Evolutionary conservation across 2,888 invertebrate species (phyloP).

Genomic region (Sinopyrophorus schimmeli): DNA sequence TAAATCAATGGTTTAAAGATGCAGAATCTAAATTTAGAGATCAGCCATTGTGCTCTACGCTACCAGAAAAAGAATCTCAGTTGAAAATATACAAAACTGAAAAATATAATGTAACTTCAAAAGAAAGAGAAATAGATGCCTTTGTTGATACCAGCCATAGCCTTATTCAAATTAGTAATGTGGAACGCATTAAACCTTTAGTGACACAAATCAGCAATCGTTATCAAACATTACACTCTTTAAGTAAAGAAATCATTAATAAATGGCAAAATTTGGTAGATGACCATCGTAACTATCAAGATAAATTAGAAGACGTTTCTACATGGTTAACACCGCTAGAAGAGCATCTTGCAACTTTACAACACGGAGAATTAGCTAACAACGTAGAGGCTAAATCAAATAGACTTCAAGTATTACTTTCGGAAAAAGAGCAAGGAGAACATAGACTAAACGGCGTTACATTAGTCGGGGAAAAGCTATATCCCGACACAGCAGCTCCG

Average conservation of each 20-base stretch:
- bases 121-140: slow-evolving; percentile 83
- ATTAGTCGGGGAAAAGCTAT: slow-evolving; percentile 82
- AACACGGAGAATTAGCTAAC: slow-evolving; percentile 62
- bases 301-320: slow-evolving; percentile 73
- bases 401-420: slow-evolving; percentile 70
- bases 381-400: slow-evolving; percentile 68
- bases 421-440: slow-evolving; percentile 84
- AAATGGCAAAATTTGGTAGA: slow-evolving; percentile 82
- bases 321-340: slow-evolving; percentile 80
- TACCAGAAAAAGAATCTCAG: slow-evolving; percentile 79
- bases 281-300: slow-evolving; percentile 79
- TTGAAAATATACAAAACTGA: slow-evolving; percentile 72
- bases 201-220: slow-evolving; percentile 89
- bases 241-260: slow-evolving; percentile 84
- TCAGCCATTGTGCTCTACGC: slow-evolving; percentile 78
- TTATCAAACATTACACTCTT: slow-evolving; percentile 76
- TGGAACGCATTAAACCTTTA: slow-evolving; percentile 82
- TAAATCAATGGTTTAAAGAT: slow-evolving; percentile 84
- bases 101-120: slow-evolving; percentile 74
- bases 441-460: slow-evolving; percentile 75
- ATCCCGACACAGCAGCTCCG: slow-evolving; percentile 89
- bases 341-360: slow-evolving; percentile 66
- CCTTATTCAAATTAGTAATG: slow-evolving; percentile 80
- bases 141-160: slow-evolving; percentile 90
- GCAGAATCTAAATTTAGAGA: slow-evolving; percentile 85